A percentile compares a stretch with the other conserved stretches of the same genome.
These are phyloP conservation scores for Silurus asotus DNA, from an alignment of 2,113 vertebrate species.

Conservation along the genomic window DNA sequence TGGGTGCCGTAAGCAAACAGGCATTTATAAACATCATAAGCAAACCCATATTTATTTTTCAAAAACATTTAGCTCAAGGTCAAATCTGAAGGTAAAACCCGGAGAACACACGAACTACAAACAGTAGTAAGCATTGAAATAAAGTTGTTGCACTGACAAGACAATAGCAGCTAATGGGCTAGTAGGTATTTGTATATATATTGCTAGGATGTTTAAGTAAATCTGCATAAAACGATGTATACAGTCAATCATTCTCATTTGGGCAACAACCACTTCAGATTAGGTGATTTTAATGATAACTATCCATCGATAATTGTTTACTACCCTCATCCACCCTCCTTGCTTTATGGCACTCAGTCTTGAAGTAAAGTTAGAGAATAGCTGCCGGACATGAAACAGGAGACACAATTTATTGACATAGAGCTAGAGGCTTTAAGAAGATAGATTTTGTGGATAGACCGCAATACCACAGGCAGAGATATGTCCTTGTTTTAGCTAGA, in stretches of 20 bases:
- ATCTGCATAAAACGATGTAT: too few species aligned
- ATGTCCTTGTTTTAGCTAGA: background rate
- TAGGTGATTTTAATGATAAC: too few species aligned
- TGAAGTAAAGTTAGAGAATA: background rate
- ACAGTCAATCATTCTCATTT: background rate
- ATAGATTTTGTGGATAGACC: slow-evolving; percentile 3
- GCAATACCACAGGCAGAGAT: background rate
- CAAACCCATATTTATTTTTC: background rate
- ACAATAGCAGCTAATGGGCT: background rate
- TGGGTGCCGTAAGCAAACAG: background rate
- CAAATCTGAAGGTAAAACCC: background rate
- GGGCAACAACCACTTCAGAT: background rate
- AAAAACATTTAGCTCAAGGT: background rate
- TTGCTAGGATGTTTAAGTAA: too few species aligned
- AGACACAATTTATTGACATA: background rate
- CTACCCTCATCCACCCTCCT: background rate
- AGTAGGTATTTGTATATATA: too few species aligned
- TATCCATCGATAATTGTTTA: too few species aligned
- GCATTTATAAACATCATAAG: background rate
- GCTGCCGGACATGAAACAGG: background rate
- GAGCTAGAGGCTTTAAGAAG: background rate
- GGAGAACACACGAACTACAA: background rate
- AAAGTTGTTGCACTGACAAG: background rate
- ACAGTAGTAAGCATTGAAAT: background rate
- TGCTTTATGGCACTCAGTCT: background rate